phyloP scores from a whole-genome alignment of 2,888 invertebrate genomes.

The Antitype chi region DNA sequence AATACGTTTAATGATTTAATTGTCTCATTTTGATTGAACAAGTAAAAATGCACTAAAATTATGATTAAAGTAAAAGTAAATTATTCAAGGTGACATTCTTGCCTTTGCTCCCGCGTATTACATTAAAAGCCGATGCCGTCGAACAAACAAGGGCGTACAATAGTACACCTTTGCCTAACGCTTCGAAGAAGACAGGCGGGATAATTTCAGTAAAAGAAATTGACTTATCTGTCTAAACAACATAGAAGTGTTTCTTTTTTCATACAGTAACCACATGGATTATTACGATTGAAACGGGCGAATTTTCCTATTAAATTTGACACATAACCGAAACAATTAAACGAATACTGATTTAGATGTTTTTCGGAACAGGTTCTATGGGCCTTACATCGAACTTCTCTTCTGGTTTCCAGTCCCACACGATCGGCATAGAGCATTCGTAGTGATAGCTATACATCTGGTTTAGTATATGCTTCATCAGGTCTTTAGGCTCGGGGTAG shows the following conservation, averaged over 20 bases:
- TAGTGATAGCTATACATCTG: slow-evolving; percentile 95
- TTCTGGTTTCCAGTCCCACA: slow-evolving; percentile 92
- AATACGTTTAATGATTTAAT: slow-evolving; percentile 29
- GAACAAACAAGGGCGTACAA: slow-evolving; percentile 26
- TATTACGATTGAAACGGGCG: slow-evolving; percentile 53
- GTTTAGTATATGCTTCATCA: slow-evolving; percentile 92
- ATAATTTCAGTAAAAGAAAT: slow-evolving; percentile 29
- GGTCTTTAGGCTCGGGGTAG: slow-evolving; percentile 96
- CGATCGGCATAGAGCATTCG: slow-evolving; percentile 93
- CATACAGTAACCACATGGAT: slow-evolving; percentile 19
- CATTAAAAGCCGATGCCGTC: slow-evolving; percentile 10
- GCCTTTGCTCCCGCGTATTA: slow-evolving; percentile 9
- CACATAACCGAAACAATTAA: slow-evolving; percentile 57
- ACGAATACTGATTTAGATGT: slow-evolving; percentile 81
- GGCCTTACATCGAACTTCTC: slow-evolving; percentile 86
- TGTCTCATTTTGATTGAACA: slow-evolving; percentile 28
- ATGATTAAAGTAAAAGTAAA: slow-evolving; percentile 25
- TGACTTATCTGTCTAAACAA: slow-evolving; percentile 18
- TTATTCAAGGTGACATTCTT: slow-evolving; percentile 14
- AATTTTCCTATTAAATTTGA: slow-evolving; percentile 51
- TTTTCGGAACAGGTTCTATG: slow-evolving; percentile 87
- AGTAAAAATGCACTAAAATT: slow-evolving; percentile 28
- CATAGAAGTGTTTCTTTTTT: slow-evolving; percentile 19
- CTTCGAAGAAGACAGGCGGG: slow-evolving; percentile 3
- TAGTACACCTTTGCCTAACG: slow-evolving; percentile 1